These are phyloP conservation scores for Montipora cactus DNA, from an alignment of 64 coral and sea anemone species.

Conservation along the genomic window DNA sequence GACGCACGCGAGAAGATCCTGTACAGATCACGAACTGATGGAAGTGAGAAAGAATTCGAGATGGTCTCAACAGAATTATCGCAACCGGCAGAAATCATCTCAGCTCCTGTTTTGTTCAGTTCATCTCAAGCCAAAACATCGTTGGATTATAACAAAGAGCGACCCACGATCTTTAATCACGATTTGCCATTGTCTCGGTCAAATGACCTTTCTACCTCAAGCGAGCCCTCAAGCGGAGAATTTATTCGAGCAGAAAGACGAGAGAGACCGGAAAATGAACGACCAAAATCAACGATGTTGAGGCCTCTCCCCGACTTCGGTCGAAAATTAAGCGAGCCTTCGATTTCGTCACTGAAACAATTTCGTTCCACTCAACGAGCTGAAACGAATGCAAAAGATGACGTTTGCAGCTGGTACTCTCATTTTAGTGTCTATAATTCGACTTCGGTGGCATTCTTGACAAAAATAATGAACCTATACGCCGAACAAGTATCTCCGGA, in stretches of 20 bases:
- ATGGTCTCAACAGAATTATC: neutral
- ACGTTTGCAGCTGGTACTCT: constrained; percentile 64
- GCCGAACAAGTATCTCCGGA: constrained; percentile 70
- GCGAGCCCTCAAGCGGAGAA: neutral
- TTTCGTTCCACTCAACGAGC: neutral
- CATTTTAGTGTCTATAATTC: constrained; percentile 67
- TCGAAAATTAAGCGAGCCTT: neutral
- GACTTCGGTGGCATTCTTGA: constrained; percentile 52
- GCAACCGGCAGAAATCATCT: neutral
- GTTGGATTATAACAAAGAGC: neutral
- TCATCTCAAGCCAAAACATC: neutral
- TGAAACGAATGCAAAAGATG: neutral
- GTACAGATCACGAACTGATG: constrained; percentile 20
- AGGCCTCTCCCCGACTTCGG: neutral
- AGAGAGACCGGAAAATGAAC: neutral
- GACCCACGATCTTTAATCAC: neutral
- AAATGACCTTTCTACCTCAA: neutral
- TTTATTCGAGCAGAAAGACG: neutral
- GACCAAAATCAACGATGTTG: neutral
- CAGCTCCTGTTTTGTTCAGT: neutral
- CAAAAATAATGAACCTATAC: constrained; percentile 63
- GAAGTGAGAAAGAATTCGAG: neutral
- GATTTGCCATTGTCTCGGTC: neutral
- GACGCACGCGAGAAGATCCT: neutral
- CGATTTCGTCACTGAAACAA: neutral